Conservation (phyloP, 1,140 invertebrate species). For the Diorhabda carinulata region DNA sequence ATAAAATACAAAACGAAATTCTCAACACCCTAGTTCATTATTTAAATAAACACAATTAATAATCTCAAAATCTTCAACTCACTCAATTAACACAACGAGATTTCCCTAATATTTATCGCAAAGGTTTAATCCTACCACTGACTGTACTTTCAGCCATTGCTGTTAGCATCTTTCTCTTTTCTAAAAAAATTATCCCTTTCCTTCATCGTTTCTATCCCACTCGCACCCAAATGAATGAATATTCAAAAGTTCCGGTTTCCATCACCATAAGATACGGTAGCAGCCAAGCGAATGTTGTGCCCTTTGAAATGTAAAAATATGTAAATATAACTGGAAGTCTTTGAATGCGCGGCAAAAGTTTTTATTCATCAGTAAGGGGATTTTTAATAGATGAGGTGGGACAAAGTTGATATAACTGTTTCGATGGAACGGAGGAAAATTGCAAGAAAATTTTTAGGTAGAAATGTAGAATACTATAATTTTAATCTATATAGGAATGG, state of each 20-base stretch:
- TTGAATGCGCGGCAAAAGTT: slow-evolving; percentile 30
- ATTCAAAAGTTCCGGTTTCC: slow-evolving; percentile 32
- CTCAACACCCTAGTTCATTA: neutral
- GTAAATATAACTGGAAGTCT: slow-evolving; percentile 39
- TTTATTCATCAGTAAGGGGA: slow-evolving; percentile 26
- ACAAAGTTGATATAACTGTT: no score
- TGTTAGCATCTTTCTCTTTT: slow-evolving; percentile 29
- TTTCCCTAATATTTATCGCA: neutral
- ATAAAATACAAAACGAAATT: neutral
- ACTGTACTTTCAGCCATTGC: slow-evolving; percentile 40
- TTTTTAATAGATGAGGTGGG: neutral
- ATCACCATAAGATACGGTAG: slow-evolving; percentile 13
- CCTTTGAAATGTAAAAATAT: slow-evolving; percentile 44
- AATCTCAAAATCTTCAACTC: neutral
- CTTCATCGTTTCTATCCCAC: slow-evolving; percentile 19
- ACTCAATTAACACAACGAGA: neutral
- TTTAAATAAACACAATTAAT: neutral
- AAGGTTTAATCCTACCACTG: slow-evolving; percentile 19
- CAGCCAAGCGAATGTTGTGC: slow-evolving; percentile 32
- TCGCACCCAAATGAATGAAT: slow-evolving; percentile 28
- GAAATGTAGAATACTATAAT: no score
- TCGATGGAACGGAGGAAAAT: no score
- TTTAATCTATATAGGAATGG: no score
- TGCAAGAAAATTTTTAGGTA: no score
- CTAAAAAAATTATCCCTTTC: slow-evolving; percentile 30